Base-by-base conservation (phyloP, 1,140 invertebrate genomes). In the Scaptomyza hsui region DNA sequence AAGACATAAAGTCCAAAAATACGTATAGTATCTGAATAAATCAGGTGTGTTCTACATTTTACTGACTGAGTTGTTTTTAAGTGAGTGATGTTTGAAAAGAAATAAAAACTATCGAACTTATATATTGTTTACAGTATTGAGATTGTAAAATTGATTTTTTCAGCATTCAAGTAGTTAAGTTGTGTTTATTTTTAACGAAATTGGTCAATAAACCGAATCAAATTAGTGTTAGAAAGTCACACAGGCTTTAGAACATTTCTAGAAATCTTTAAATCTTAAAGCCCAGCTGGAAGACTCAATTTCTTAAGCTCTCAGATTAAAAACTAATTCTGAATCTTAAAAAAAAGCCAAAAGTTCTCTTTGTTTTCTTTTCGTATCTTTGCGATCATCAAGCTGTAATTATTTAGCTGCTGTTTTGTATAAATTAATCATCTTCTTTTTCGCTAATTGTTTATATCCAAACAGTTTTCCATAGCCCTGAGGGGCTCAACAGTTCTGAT, bases 371-470 rank as follows among this genome's bases (percentile, higher is more conserved):
- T 6, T 9, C 6, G 42, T 44, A 19, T 44, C 42, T 4, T 3
- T 19, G 5, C 26, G 6, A 32, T 18, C 24, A 12, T 32, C 29
- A 4, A 18, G 16, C 15, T 42, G 35, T 53, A 67, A 41, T 67
- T 57, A 49, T 26, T 45, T 24, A 13, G 7, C 4, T 5, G 7
- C 12, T 12, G 1, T 26, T 26, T 4, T 7, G 1, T 61, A 19
- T 35, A 61, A 61, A 15, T 44, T 72, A 75, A 75, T 82, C 79
- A 75, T 78, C 47, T 48, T 15, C 7, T 26, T 10, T 35, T 37
- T 37, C 1, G 18, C 19, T 21, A 47, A 47, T 72, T 83, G 71
- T 83, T 83, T 78, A 78, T 69, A 26, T 29, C 52, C 18, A 57
- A n/a, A 37, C 19, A 45, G n/a, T 13, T 37, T 35, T 52, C 35